Conservation (phyloP, 2,797 vertebrate species). For the Takifugu rubripes region DNA sequence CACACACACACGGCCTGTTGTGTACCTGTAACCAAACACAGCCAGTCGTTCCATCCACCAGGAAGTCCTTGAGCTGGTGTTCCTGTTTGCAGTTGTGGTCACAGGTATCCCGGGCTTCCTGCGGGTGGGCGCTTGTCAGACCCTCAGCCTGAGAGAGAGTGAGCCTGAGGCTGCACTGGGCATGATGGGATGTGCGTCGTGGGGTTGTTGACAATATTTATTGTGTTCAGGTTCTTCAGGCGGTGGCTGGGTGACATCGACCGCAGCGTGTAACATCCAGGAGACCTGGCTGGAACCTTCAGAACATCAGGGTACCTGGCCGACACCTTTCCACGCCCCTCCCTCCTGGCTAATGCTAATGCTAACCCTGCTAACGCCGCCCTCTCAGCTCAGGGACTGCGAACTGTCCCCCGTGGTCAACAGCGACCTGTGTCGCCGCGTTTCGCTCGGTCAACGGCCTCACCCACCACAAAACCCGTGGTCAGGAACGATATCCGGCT, state of each 20-base stretch:
- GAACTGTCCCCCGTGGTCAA: slow-evolving; percentile 89
- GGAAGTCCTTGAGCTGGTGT: background rate
- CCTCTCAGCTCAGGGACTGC: slow-evolving; percentile 81
- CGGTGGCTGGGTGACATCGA: slow-evolving; percentile 90
- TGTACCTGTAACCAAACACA: no score
- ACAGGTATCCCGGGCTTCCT: slow-evolving; percentile 85
- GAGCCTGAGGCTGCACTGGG: slow-evolving; percentile 6
- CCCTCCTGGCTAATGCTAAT: no score
- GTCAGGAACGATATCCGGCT: slow-evolving; percentile 88
- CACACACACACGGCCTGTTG: no score
- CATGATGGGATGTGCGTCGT: no score
- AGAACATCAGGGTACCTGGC: slow-evolving; percentile 84
- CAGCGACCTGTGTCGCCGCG: slow-evolving; percentile 81
- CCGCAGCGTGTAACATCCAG: slow-evolving; percentile 88
- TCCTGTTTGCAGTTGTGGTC: slow-evolving; percentile 78
- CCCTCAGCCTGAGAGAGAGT: slow-evolving; percentile 88
- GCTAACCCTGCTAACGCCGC: background rate
- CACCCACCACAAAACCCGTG: slow-evolving; percentile 84
- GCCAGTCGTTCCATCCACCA: no score
- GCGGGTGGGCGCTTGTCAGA: slow-evolving; percentile 88
- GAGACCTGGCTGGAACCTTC: slow-evolving; percentile 92
- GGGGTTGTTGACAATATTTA: no score
- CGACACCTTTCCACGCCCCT: no score
- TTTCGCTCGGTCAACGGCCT: slow-evolving; percentile 85
- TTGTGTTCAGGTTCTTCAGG: slow-evolving; percentile 79